Conservation (phyloP, 2,888 invertebrate species). For the Lasioglossum malachurum region DNA sequence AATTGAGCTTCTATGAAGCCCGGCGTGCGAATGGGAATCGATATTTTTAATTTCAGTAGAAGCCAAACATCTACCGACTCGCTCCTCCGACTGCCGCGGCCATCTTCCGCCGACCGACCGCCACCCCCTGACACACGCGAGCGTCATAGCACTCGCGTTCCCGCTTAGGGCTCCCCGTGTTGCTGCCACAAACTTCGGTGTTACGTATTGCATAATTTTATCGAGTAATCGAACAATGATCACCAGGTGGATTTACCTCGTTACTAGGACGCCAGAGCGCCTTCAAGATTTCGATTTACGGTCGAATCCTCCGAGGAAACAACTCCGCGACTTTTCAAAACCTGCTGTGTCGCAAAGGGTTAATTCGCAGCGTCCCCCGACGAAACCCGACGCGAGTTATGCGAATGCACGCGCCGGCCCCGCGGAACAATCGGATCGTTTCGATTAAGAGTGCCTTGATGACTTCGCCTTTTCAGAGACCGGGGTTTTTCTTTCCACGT, state of each 20-base stretch:
- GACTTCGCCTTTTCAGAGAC: not conserved
- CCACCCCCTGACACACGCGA: constrained; percentile 5
- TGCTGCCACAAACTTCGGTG: not conserved
- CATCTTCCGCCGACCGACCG: constrained; percentile 48
- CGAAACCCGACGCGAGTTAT: constrained; percentile 23
- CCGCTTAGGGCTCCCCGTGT: not conserved
- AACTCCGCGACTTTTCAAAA: not conserved
- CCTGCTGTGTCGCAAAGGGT: not conserved
- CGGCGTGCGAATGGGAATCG: constrained; percentile 83
- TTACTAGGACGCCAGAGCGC: not conserved
- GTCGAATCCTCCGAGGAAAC: not conserved
- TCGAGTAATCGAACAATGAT: not conserved
- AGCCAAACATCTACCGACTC: constrained; percentile 82
- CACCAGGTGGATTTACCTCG: not conserved
- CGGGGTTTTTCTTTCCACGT: not conserved
- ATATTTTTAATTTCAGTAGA: constrained; percentile 85
- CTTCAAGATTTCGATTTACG: not conserved
- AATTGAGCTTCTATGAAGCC: constrained; percentile 83
- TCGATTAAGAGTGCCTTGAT: constrained; percentile 34
- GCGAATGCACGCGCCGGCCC: not conserved
- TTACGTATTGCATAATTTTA: not conserved
- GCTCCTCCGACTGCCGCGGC: constrained; percentile 46
- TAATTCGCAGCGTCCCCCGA: not conserved
- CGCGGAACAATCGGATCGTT: constrained; percentile 7
- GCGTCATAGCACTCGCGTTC: not conserved